Evolutionary conservation across 1,140 invertebrate genomes (phyloP), one percentile per base, ranked within the genome.

Genomic region (Pseudomyrmex gracilis): DNA sequence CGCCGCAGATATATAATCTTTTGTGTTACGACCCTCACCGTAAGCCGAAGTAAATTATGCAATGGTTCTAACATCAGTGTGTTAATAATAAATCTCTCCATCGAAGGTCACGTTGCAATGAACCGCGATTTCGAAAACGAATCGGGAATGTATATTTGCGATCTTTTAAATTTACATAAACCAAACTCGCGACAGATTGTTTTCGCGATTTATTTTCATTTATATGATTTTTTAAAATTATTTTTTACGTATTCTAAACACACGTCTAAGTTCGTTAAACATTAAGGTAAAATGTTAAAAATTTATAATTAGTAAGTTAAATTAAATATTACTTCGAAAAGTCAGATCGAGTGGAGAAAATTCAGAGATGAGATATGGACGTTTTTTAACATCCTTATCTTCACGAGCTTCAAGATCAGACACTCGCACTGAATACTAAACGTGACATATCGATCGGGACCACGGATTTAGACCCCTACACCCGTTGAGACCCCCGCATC

Each of bases 401-500:
- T 13, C 15, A 22, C 4, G n/a, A 58, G n/a, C 53, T 43, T 24
- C 47, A 43, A 22, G 71, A 13, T 51, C 58, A 80, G 70, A 34
- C 34, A 34, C 43, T 71, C 53, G 66, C 45, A 58, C 20, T 58
- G 51, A 71, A 5, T 71, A 34, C 22, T 74, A 74, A 84, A 66
- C 60, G 83, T 82, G 74, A 89, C 34, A 61, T 73, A 61, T 87
- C 82, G 87, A 86, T 86, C 51, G 74, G 84, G 80, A 89, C 24
- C 13, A 77, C 78, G 83, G 84, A 85, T 78, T 57, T 84, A 85
- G 73, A 53, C 45, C 49, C 53, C 43, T 84, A 87, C 82, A 87
- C 84, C 88, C 73, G 85, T 90, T 90, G 88, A 68, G 85, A 87
- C 67, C 83, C 89, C 87, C 85, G 88, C 85, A 92, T 93, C 85